Conservation (phyloP, 2,888 invertebrate species). For the Agriopis marginaria region DNA sequence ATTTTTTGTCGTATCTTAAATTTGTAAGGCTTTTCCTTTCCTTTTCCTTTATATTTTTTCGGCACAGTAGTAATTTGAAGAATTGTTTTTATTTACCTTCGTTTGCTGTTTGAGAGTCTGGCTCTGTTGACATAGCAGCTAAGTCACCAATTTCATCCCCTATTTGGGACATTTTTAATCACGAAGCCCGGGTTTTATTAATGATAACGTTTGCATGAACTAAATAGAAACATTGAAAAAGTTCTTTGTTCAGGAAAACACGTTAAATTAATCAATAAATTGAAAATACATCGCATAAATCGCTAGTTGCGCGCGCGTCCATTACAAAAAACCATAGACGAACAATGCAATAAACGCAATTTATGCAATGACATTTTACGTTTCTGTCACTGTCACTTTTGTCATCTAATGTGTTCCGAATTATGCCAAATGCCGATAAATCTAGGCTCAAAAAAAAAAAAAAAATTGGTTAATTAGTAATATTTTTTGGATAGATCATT, state of each 20-base stretch:
- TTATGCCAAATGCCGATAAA: too few relatives aligned
- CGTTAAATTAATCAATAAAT: constrained; percentile 25
- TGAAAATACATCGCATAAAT: constrained; percentile 6
- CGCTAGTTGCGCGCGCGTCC: constrained; percentile 22
- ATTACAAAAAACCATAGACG: constrained; percentile 11
- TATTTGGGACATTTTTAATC: constrained; percentile 60
- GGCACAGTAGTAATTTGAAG: not conserved
- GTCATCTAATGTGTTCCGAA: too few relatives aligned
- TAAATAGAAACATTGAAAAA: constrained; percentile 1
- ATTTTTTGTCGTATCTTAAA: too few relatives aligned
- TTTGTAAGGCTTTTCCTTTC: too few relatives aligned
- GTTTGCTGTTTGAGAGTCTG: constrained; percentile 76
- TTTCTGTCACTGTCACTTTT: not conserved
- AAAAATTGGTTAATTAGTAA: too few relatives aligned
- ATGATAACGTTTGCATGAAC: not conserved
- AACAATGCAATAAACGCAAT: not conserved
- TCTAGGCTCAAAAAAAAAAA: too few relatives aligned
- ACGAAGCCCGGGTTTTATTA: constrained; percentile 1
- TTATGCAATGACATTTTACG: not conserved
- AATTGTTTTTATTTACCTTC: constrained; percentile 76
- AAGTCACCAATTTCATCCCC: constrained; percentile 72
- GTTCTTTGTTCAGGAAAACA: constrained; percentile 6
- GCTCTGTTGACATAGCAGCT: constrained; percentile 69
- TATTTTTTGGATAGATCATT: too few relatives aligned
- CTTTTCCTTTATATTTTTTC: not conserved